Evolutionary conservation across 2,113 vertebrate species (phyloP).

Genomic region (Hippocampus guttulatus): DNA sequence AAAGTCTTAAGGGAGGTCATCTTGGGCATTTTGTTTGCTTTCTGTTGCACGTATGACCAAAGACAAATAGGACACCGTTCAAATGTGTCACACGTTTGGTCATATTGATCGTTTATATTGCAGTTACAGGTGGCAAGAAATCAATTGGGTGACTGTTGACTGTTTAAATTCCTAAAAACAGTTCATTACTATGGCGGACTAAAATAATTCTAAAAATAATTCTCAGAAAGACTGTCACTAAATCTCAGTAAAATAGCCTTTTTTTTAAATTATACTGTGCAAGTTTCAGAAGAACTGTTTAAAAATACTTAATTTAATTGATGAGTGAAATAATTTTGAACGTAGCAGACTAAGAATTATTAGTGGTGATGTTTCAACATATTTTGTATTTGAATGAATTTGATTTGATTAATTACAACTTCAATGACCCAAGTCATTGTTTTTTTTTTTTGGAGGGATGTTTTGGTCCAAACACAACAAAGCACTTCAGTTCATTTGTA

Average conservation of each 20-base stretch:
- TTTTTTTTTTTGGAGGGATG: neutral
- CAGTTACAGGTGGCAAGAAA: slow-evolving; percentile 11
- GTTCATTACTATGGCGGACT: neutral
- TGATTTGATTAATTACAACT: neutral
- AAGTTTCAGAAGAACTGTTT: too few species aligned
- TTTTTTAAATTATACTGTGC: too few species aligned
- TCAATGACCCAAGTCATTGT: neutral
- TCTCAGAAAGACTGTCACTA: too few species aligned
- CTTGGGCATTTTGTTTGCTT: neutral
- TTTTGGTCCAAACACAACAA: neutral
- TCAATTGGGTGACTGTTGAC: neutral
- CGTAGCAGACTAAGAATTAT: too few species aligned
- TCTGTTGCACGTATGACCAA: neutral
- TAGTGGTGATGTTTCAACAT: too few species aligned
- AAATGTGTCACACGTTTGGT: slow-evolving; percentile 49
- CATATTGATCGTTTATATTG: slow-evolving; percentile 63
- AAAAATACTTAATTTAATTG: too few species aligned
- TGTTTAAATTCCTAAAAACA: neutral
- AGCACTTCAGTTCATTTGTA: slow-evolving; percentile 17
- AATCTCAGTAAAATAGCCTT: too few species aligned
- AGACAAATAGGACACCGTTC: slow-evolving; percentile 5
- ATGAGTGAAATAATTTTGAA: too few species aligned
- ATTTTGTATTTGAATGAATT: neutral
- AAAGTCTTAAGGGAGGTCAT: neutral
- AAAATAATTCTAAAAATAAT: neutral